Evolutionary conservation across 2,113 vertebrate genomes (phyloP), one percentile per base, ranked within the genome.

Genomic region (Cyprinus carpio): DNA sequence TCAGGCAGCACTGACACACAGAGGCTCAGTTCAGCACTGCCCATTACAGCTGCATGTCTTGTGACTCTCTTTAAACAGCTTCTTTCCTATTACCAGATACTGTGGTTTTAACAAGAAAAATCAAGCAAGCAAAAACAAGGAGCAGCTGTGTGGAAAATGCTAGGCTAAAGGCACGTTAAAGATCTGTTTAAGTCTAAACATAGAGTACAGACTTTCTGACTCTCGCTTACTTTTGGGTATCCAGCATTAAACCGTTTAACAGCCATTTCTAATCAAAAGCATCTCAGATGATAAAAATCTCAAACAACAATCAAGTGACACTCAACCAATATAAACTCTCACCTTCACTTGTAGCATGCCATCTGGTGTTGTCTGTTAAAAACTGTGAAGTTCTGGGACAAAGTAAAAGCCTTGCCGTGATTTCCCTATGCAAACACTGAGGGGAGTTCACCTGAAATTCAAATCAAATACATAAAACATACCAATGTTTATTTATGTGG

Each of bases 341-440:
- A 88, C 87, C 87, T 67, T 81, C 20, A 40, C 23, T 16, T 54
- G 46, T 8, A 46, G 81, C 23, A 74, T 65, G 25, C 67, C 81
- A 71, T 71, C 91, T 89, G 91, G 92, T 82, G 81, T 75, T 88
- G 85, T 90, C 92, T 65, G 58, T 54, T 58, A 62, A 84, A 81
- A 72, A 85, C 62, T 0, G 43, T 46, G 43, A 12, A 3, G 46
- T 10, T 89, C 91, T 90, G 92, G 86, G 85, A 16, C 51, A 79
- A 78, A 54, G 34, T 37, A 76, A 89, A 64, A 88, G 78, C 58
- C 69, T 81, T 90, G 90, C 90, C 67, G 91, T 90, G 92, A 94
- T 95, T 95, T 94, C 91, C 93, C 91, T 94, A 94, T 92, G 93
- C 92, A 94, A 94, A 93, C 92, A 91, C 5, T 86, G 13, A 58